These are phyloP conservation scores for Montipora efflorescens DNA, from an alignment of 64 coral and sea anemone genomes.

Conservation along the genomic window DNA sequence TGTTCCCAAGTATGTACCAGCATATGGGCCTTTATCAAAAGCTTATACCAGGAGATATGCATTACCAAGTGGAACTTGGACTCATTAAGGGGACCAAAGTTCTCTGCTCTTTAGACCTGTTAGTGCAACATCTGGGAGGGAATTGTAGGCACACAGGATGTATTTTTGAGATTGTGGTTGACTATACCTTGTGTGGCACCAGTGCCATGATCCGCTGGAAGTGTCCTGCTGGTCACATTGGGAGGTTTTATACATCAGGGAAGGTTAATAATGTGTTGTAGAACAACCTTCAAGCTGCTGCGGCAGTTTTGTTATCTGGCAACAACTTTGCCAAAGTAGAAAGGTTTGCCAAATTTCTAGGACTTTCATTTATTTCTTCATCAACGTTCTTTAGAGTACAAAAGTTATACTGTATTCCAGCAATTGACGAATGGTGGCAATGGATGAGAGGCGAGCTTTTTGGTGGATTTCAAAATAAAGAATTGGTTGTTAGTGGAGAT, in stretches of 20 bases:
- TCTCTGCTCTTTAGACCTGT: constrained; percentile 38
- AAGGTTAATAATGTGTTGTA: constrained; percentile 17
- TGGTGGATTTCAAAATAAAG: constrained; percentile 7
- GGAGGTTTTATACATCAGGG: constrained; percentile 28
- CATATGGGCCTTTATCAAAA: constrained; percentile 3
- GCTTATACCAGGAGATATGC: background rate
- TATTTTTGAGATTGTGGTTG: constrained; percentile 10
- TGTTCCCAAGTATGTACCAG: background rate
- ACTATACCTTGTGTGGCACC: constrained; percentile 29
- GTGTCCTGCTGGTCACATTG: constrained; percentile 23
- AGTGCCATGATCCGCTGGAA: constrained; percentile 49
- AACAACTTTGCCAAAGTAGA: constrained; percentile 70
- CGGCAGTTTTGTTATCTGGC: constrained; percentile 39
- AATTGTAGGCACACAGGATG: constrained; percentile 42
- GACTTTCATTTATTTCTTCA: constrained; percentile 39
- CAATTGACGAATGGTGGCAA: constrained; percentile 51
- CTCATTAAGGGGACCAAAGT: constrained; percentile 57
- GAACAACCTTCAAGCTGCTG: constrained; percentile 59
- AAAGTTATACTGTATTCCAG: constrained; percentile 37
- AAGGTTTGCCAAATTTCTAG: constrained; percentile 36
- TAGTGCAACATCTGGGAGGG: constrained; percentile 42
- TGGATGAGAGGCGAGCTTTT: constrained; percentile 38
- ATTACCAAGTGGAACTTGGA: constrained; percentile 26
- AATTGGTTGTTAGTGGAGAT: constrained; percentile 50
- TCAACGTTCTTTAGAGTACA: constrained; percentile 60